A percentile compares a stretch with the other conserved stretches of the same genome.
phyloP scores from a whole-genome alignment of 2,113 vertebrate species.

The Charadrius vociferus region DNA sequence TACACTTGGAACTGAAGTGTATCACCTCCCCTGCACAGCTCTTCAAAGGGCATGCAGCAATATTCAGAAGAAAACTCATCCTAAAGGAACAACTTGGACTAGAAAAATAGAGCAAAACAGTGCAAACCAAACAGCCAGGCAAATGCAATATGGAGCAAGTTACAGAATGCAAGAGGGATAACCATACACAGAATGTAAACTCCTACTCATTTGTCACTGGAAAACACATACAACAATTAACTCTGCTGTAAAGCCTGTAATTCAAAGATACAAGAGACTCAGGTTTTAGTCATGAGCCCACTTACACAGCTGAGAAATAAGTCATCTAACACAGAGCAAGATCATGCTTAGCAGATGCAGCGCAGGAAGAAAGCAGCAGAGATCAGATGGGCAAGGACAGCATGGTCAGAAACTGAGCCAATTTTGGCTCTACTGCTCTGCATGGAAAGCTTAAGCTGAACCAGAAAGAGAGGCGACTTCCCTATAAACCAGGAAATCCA shows the following conservation, averaged over 20 bases:
- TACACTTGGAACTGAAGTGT: background rate
- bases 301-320: background rate
- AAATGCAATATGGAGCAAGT: background rate
- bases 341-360: background rate
- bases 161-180: background rate
- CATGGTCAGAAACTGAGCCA: accelerated
- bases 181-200: background rate
- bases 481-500: background rate
- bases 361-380: background rate
- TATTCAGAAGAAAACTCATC: background rate
- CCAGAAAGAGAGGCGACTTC: background rate
- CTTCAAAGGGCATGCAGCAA: background rate
- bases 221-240: background rate
- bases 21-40: background rate
- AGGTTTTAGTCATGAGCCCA: background rate
- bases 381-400: background rate
- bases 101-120: background rate
- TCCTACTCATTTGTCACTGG: background rate
- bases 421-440: background rate
- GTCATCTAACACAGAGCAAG: background rate
- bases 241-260: background rate
- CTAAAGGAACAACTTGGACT: background rate
- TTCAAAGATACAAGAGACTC: background rate
- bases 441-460: background rate
- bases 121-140: background rate